Percentiles rank a stretch among this genome's conserved stretches.
These are phyloP conservation scores for Sarcophilus harrisii DNA, from an alignment of 2,797 vertebrate species.

Conservation along the genomic window DNA sequence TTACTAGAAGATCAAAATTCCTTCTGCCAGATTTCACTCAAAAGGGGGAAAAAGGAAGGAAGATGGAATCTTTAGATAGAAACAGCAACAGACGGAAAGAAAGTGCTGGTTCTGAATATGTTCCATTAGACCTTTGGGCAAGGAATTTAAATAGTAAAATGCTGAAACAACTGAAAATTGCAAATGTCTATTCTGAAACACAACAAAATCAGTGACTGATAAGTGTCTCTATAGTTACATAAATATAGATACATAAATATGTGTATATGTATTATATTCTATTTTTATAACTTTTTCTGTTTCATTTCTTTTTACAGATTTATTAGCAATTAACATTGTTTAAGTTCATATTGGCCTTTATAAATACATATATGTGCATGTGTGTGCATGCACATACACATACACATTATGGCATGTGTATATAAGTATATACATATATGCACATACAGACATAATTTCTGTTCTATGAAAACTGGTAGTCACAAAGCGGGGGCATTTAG, in stretches of 20 bases:
- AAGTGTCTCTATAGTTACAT: background rate
- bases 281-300: background rate
- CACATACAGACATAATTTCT: background rate
- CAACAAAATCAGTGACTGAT: background rate
- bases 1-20: background rate
- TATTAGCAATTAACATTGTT: background rate
- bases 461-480: no score
- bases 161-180: background rate
- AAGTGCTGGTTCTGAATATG: background rate
- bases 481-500: background rate
- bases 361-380: background rate
- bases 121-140: background rate
- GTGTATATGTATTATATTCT: background rate
- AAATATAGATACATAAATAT: background rate
- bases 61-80: background rate
- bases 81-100: background rate
- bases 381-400: background rate
- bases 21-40: background rate
- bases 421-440: no score
- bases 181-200: background rate
- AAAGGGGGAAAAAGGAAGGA: background rate
- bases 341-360: background rate
- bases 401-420: background rate
- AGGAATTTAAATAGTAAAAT: background rate
- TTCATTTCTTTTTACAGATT: background rate